Evolutionary conservation across 2,888 invertebrate species (phyloP).

Genomic region (Clusia tigrina): DNA sequence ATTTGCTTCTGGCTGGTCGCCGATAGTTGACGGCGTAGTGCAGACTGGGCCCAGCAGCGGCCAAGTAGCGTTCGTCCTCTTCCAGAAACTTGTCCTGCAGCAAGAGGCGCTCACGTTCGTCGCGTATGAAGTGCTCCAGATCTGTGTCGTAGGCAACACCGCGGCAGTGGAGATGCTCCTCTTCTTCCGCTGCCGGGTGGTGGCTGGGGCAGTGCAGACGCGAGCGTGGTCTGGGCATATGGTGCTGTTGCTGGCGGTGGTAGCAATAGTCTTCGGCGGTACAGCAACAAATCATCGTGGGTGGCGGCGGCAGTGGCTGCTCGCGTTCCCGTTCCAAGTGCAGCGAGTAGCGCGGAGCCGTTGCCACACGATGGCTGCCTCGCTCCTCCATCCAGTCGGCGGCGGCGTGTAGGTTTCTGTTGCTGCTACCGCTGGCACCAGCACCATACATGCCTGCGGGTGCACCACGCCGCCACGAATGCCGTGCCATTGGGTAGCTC

Average conservation of each 20-base stretch:
- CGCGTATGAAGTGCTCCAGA: conserved; percentile 60
- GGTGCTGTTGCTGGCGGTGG: conserved; percentile 54
- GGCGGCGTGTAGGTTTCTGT: conserved; percentile 52
- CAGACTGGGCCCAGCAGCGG: conserved; percentile 41
- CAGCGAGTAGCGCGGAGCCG: conserved; percentile 41
- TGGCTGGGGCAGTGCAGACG: conserved; percentile 52
- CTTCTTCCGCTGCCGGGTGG: conserved; percentile 60
- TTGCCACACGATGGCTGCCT: conserved; percentile 44
- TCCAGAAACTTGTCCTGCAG: conserved; percentile 63
- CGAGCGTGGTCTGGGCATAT: conserved; percentile 38
- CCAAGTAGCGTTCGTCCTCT: conserved; percentile 59
- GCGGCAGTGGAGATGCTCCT: conserved; percentile 60
- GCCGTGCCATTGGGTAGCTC: conserved; percentile 40
- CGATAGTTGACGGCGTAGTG: conserved; percentile 41
- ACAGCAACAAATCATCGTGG: conserved; percentile 57
- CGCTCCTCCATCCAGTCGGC: conserved; percentile 60
- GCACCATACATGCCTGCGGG: conserved; percentile 44
- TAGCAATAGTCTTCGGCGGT: conserved; percentile 61
- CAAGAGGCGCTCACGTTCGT: conserved; percentile 59
- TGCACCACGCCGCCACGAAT: conserved; percentile 41
- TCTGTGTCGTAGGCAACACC: conserved; percentile 55
- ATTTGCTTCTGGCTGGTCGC: conserved; percentile 59
- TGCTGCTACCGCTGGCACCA: conserved; percentile 52
- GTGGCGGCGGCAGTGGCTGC: conserved; percentile 37
- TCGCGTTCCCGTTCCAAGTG: conserved; percentile 36